These are phyloP conservation scores for Athene cunicularia DNA, from an alignment of 2,113 vertebrate species.

Conservation along the genomic window DNA sequence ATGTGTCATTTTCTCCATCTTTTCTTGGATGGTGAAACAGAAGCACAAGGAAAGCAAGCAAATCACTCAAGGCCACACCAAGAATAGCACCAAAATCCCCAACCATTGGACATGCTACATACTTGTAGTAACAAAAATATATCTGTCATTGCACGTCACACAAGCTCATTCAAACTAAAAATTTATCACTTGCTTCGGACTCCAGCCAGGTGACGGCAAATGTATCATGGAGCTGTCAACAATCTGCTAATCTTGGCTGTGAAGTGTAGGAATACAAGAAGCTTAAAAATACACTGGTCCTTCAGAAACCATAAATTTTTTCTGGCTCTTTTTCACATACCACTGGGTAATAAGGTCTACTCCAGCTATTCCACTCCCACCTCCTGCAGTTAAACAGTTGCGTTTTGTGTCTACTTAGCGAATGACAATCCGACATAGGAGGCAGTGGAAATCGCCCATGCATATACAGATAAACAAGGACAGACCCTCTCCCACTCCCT, in stretches of 20 bases:
- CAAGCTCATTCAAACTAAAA: conserved; percentile 46
- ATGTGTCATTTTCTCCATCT: not conserved
- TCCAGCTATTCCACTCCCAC: conserved; percentile 1
- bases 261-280: conserved; percentile 40
- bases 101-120: not conserved
- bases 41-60: not conserved
- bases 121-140: conserved; percentile 48
- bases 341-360: not conserved
- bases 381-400: not conserved
- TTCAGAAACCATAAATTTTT: conserved; percentile 51
- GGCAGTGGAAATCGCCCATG: not conserved
- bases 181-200: conserved; percentile 60
- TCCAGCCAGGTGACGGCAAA: conserved; percentile 59
- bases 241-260: conserved; percentile 43
- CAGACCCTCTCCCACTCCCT: not conserved
- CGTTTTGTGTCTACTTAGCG: not conserved
- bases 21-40: not conserved
- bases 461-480: not conserved
- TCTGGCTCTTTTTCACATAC: not conserved
- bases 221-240: conserved; percentile 46
- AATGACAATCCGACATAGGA: not conserved
- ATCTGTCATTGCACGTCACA: conserved; percentile 33
- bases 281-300: conserved; percentile 50
- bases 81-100: conserved; percentile 19
- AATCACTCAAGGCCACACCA: not conserved